Evolutionary conservation across 2,888 invertebrate species (phyloP).

Genomic region (Nomada ferruginata): DNA sequence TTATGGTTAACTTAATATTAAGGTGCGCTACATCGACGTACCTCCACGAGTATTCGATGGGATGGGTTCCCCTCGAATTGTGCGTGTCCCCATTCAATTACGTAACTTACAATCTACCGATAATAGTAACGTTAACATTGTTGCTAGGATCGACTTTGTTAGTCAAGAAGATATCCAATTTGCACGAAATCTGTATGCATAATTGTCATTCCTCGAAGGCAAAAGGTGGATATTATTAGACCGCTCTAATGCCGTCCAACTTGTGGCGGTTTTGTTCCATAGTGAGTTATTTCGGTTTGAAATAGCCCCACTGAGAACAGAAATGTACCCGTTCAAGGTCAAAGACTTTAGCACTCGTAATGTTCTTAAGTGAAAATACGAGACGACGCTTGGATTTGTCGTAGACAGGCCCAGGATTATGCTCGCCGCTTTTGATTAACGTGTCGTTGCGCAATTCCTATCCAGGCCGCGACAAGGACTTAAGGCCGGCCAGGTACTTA

Average conservation of each 20-base stretch:
- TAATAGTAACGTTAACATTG: too few species aligned
- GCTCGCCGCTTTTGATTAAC: slow-evolving; percentile 28
- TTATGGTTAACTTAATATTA: background rate
- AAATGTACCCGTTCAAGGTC: slow-evolving; percentile 40
- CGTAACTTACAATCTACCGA: too few species aligned
- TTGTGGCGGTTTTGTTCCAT: slow-evolving; percentile 20
- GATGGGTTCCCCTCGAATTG: too few species aligned
- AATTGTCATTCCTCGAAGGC: background rate
- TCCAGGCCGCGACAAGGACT: slow-evolving; percentile 6
- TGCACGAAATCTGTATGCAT: background rate
- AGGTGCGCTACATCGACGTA: background rate
- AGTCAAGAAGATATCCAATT: background rate
- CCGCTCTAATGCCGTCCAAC: slow-evolving; percentile 13
- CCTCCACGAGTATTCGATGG: too few species aligned
- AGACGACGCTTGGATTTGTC: slow-evolving; percentile 18
- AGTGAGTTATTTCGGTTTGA: slow-evolving; percentile 39
- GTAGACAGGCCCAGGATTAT: slow-evolving; percentile 19
- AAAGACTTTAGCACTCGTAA: slow-evolving; percentile 23
- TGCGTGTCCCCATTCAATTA: too few species aligned
- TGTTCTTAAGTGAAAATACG: slow-evolving; percentile 39
- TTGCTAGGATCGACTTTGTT: background rate
- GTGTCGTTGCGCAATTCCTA: slow-evolving; percentile 39
- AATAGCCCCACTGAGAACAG: slow-evolving; percentile 27
- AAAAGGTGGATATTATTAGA: slow-evolving; percentile 31
- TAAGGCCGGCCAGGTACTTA: slow-evolving; percentile 16